These are phyloP conservation scores for Micrastur ruficollis DNA, from an alignment of 2,797 vertebrate species.

Conservation along the genomic window DNA sequence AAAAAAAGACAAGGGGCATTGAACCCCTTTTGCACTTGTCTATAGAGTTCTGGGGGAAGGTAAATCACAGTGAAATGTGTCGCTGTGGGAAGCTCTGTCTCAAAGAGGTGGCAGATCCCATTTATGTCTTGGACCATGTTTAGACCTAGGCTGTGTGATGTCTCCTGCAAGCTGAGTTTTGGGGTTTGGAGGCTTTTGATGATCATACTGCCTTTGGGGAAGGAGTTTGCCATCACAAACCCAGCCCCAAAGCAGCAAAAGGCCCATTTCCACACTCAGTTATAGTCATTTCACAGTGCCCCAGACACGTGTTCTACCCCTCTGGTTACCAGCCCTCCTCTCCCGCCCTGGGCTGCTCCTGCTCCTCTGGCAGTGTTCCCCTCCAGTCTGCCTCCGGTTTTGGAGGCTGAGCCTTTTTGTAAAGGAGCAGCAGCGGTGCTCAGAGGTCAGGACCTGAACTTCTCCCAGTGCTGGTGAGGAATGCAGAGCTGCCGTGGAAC, in stretches of 20 bases:
- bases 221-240: neutral
- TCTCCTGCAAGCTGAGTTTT: neutral
- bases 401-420: neutral
- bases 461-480: neutral
- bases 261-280: neutral
- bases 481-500: neutral
- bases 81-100: neutral
- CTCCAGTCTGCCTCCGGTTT: neutral
- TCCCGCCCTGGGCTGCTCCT: neutral
- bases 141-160: neutral
- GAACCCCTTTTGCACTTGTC: neutral
- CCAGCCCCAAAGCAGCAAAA: neutral
- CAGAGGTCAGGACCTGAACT: neutral
- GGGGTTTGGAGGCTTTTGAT: neutral
- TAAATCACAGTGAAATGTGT: no score
- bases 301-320: neutral
- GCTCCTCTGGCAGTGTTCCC: neutral
- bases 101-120: no score
- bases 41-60: neutral
- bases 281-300: neutral
- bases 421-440: rapidly evolving
- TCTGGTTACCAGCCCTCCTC: neutral
- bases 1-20: neutral
- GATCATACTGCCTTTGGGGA: neutral
- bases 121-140: neutral